Evolutionary conservation across 2,797 vertebrate genomes (phyloP), one percentile per base, ranked within the genome.

Genomic region (Liparis tanakae): DNA sequence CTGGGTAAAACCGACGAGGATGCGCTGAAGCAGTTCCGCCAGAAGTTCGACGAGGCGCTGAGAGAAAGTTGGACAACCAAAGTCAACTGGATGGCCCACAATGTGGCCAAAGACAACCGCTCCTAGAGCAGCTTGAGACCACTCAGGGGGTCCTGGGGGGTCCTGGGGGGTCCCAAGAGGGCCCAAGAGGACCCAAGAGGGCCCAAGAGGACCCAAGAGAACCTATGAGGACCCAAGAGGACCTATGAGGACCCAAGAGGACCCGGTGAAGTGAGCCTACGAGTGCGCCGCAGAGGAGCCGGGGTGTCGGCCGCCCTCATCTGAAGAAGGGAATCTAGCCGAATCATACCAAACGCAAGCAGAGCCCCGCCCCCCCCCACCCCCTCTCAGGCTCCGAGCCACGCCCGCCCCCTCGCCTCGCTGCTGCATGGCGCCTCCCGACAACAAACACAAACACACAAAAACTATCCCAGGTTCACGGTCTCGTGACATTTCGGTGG

Each of bases 31-130:
- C 98, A 99, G 79, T 99, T 99, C 88, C 96, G 97, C 37, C 98
- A 99, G 79, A 99, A 99, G 92, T 99, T 99, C 80, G 97, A 99
- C 17, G 98, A 99, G 92, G 98, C 98, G 1, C 94, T 99, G 76
- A 92, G 98, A 87, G 98, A 99, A 90, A 99, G 98, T 88, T 99
- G 98, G 98, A 99, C 98, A 66, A 99, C 98, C 86, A 99, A 99
- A 95, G 98, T 99, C 82, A 99, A 99, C 95, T 99, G 97, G 98
- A 99, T 99, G 98, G 98, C 98, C 18, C 98, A 99, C 89, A 99
- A 98, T 13, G 96, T 99, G 83, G 95, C 96, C 44, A 99, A 97
- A 85, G 97, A 98, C 91, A 97, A 97, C 92, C 95, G 97, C 83
- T 98, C 98, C 60, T 99, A 97, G 93, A 69, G 62, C 81, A 51